phyloP scores from a whole-genome alignment of 53 echinoderm and acorn worm genomes.

The Glandiceps talaboti region DNA sequence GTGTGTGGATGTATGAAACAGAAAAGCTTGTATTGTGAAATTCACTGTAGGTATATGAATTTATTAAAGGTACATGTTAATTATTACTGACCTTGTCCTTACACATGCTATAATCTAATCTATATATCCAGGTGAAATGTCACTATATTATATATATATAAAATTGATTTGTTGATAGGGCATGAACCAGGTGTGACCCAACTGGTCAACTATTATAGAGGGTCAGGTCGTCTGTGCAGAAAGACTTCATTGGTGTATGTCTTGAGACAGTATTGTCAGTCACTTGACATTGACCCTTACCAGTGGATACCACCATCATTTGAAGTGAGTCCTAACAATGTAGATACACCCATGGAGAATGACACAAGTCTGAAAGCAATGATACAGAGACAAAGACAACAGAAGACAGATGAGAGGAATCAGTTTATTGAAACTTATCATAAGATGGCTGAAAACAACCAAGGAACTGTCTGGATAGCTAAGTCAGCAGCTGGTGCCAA shows the following conservation, averaged over 20 bases:
- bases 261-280: background rate
- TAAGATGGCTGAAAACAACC: slow-evolving; percentile 7
- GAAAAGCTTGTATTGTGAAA: too few relatives aligned
- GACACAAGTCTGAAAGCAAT: slow-evolving; percentile 11
- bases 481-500: slow-evolving; percentile 61
- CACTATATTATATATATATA: too few relatives aligned
- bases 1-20: too few relatives aligned
- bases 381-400: slow-evolving; percentile 8
- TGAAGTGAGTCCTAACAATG: slow-evolving; percentile 29
- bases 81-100: too few relatives aligned
- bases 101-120: too few relatives aligned
- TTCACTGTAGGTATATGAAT: too few relatives aligned
- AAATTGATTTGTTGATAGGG: slow-evolving; percentile 15
- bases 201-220: slow-evolving; percentile 64
- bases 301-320: slow-evolving; percentile 48
- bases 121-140: too few relatives aligned
- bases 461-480: slow-evolving; percentile 60
- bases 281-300: slow-evolving; percentile 4
- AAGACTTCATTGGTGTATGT: slow-evolving; percentile 35
- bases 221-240: slow-evolving; percentile 44
- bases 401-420: slow-evolving; percentile 42
- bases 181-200: slow-evolving; percentile 62
- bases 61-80: too few relatives aligned
- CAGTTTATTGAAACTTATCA: slow-evolving; percentile 22
- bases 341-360: background rate